Evolutionary conservation across 2,888 invertebrate genomes (phyloP).

Genomic region (Diaperis boleti): DNA sequence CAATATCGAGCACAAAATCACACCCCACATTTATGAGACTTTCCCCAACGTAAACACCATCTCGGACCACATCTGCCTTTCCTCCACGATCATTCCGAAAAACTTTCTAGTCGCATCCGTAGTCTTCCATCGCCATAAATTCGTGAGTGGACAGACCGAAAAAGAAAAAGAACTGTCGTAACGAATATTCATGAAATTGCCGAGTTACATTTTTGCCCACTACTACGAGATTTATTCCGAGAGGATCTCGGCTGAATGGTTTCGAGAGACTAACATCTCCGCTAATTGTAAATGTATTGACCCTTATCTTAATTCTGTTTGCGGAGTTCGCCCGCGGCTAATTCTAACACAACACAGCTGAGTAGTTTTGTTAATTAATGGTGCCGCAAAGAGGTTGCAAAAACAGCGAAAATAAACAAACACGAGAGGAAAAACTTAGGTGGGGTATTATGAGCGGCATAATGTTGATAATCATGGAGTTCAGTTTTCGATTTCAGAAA

Average conservation of each 20-base stretch:
- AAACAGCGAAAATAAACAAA: slow-evolving; percentile 2
- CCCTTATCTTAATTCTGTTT: slow-evolving; percentile 24
- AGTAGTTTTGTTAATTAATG: slow-evolving; percentile 7
- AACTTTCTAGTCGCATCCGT: not conserved
- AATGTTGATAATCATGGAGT: too few species aligned
- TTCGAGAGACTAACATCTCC: slow-evolving; percentile 21
- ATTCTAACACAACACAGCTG: slow-evolving; percentile 6
- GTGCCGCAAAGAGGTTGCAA: not conserved
- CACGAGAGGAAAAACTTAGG: not conserved
- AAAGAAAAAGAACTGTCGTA: not conserved
- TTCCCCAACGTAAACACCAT: too few species aligned
- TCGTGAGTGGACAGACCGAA: not conserved
- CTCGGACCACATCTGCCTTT: too few species aligned
- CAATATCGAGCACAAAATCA: too few species aligned
- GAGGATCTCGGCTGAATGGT: slow-evolving; percentile 6
- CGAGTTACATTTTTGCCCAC: too few species aligned
- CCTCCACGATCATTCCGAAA: too few species aligned
- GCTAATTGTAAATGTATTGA: slow-evolving; percentile 30
- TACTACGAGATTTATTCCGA: not conserved
- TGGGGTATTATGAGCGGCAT: too few species aligned
- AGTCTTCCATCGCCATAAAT: not conserved
- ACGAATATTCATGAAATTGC: not conserved
- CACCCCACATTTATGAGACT: too few species aligned
- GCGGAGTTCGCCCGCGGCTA: slow-evolving; percentile 8
- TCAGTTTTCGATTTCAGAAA: too few species aligned